phyloP scores from a whole-genome alignment of 2,113 vertebrate genomes.

The Pogonocichla stellata region DNA sequence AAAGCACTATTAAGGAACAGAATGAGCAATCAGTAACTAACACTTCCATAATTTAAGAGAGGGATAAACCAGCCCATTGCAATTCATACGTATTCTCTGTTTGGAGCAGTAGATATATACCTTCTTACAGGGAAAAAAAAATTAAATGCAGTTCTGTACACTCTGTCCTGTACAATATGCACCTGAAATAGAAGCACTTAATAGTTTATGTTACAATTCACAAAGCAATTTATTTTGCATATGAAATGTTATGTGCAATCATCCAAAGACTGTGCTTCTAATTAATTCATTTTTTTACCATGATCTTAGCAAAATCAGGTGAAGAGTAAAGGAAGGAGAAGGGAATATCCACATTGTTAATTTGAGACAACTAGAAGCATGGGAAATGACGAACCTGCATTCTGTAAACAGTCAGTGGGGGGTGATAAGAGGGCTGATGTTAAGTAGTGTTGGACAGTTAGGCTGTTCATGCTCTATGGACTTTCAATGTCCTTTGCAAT shows the following conservation, averaged over 20 bases:
- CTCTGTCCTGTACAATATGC: neutral
- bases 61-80: neutral
- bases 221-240: slow-evolving; percentile 15
- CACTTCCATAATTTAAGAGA: neutral
- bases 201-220: neutral
- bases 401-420: neutral
- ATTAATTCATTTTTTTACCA: neutral
- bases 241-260: neutral
- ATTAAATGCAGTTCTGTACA: neutral
- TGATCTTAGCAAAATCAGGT: neutral
- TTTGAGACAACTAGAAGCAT: neutral
- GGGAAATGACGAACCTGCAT: neutral
- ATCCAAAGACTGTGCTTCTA: neutral
- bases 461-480: neutral
- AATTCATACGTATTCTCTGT: neutral
- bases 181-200: neutral
- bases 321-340: neutral
- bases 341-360: neutral
- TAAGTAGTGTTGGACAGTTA: neutral
- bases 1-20: neutral
- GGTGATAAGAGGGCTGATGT: neutral
- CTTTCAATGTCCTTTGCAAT: neutral
- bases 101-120: neutral
- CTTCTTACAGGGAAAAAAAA: neutral
- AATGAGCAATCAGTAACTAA: neutral